Base-by-base conservation (phyloP, 2,888 invertebrate species). In the Drosophila differens region DNA sequence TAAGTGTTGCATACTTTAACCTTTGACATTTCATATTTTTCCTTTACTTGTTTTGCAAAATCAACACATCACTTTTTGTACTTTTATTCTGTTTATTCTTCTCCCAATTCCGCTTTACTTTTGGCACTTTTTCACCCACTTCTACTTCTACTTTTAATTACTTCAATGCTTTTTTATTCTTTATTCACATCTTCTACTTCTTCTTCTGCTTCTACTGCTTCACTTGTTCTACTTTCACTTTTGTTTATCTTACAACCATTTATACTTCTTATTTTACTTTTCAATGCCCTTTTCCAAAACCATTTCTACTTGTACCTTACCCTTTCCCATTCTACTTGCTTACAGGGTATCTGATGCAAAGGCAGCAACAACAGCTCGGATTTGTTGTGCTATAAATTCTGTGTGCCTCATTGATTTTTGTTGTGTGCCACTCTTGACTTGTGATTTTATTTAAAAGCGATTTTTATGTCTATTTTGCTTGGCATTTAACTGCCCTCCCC, bases 381-480 rank as follows among this genome's bases (percentile, higher is more conserved):
- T 74, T 67, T 70, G 61, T 61, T 76, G 55, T 63, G 73, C 74
- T 33, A 85, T 86, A 84, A 85, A 85, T 82, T 85, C 61, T 81
- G 64, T 73, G 55, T 67, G 82, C 57, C 73, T 70, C 86, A 82
- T 85, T 85, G 86, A 79, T 81, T 84, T 75, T 81, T 3, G 14
- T 41, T 30, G n/a, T 64, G 67, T 74, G 64, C 49, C 63, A 49
- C 67, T 73, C 65, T 74, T 57, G 74, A 70, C 70, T 77, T 79
- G 68, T 74, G 77, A 80, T 82, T 82, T 79, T 72, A 78, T 81
- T 77, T 80, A 74, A 80, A 80, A 77, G 59, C 74, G 57, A 70
- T 65, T 74, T 75, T 70, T 67, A 54, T 82, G 61, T 76, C 70
- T 76, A 63, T 67, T 72, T 72, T 70, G 44, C 64, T 65, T 63